Evolutionary conservation across 1,140 invertebrate species (phyloP), one percentile per base, ranked within the genome.

Genomic region (Panagrolaimus sp.): DNA sequence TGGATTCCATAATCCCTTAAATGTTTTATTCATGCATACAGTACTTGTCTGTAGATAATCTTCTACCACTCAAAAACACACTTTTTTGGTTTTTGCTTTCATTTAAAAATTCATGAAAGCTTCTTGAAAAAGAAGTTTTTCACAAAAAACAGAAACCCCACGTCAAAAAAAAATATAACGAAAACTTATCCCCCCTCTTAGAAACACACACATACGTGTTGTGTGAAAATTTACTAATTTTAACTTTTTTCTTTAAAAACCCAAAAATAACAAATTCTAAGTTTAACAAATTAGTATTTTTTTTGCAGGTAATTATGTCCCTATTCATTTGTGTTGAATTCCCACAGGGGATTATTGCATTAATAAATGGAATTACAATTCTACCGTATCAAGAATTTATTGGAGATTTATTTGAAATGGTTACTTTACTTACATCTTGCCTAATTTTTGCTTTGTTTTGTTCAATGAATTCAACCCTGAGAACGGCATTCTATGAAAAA

Each of bases 251-350:
- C n/a, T n/a, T n/a, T n/a, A n/a, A n/a, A n/a, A n/a, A n/a, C n/a
- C n/a, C n/a, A n/a, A n/a, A n/a, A n/a, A n/a, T n/a, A n/a, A n/a
- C n/a, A n/a, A n/a, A n/a, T n/a, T n/a, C n/a, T n/a, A n/a, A n/a
- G n/a, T n/a, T n/a, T n/a, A n/a, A n/a, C n/a, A n/a, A n/a, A n/a
- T n/a, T n/a, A n/a, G n/a, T n/a, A n/a, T n/a, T n/a, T n/a, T n/a
- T 6, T 66, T 76, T 79, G 48, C 68, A 77, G 75, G 68, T 78
- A 10, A 73, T 78, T 1, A 78, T 78, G 77, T 63, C 76, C 24
- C 43, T 79, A n/a, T 78, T 78, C 71, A 79, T 78, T 21, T 47
- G 74, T 17, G 77, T 78, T 21, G 77, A 78, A 67, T 45, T 79
- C 24, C 77, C 77, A 12, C 77, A 78, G 55, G 77, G 77, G n/a